Conservation (phyloP, 2,113 vertebrate genomes). For the Vulpes ferrilata region DNA sequence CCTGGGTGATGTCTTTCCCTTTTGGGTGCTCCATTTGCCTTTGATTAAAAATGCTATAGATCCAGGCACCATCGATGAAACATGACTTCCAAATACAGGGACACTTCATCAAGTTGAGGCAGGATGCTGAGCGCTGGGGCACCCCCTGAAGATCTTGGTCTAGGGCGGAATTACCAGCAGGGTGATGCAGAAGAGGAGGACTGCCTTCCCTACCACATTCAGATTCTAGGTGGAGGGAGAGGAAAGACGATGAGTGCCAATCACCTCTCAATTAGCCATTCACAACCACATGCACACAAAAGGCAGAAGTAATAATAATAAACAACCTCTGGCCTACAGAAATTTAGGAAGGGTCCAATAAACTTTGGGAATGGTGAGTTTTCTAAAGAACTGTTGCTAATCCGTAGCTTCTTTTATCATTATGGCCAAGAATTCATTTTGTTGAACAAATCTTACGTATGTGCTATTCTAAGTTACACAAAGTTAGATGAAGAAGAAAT, state of each 20-base stretch:
- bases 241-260: background rate
- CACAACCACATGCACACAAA: background rate
- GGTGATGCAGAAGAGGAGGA: background rate
- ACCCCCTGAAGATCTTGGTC: background rate
- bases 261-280: background rate
- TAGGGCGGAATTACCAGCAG: background rate
- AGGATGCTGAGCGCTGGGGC: background rate
- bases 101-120: background rate
- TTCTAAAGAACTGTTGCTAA: background rate
- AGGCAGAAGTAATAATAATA: background rate
- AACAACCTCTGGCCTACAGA: background rate
- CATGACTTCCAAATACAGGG: background rate
- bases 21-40: background rate
- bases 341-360: background rate
- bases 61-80: background rate
- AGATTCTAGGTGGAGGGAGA: background rate
- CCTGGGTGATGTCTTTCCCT: background rate
- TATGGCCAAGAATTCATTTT: background rate
- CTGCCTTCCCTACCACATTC: background rate
- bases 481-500: background rate
- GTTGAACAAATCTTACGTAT: background rate
- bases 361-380: background rate
- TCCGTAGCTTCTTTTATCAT: background rate
- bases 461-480: background rate
- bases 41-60: background rate